A percentile compares a stretch with the other conserved stretches of the same genome.
These are phyloP conservation scores for Sebastes reedi DNA, from an alignment of 2,797 vertebrate species.

Conservation along the genomic window DNA sequence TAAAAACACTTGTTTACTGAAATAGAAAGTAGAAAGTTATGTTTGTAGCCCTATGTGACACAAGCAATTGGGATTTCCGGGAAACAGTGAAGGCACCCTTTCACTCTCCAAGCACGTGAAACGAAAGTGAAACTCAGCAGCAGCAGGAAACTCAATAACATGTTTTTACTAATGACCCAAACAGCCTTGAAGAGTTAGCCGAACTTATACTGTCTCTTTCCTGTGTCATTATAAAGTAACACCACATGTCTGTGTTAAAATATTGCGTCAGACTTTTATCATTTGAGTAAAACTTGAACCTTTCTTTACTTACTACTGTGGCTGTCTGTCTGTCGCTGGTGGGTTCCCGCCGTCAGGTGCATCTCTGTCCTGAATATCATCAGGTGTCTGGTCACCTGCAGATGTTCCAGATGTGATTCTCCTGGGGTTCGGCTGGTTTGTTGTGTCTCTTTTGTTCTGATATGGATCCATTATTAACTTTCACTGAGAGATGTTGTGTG, in stretches of 20 bases:
- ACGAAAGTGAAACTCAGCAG: slow-evolving; percentile 57
- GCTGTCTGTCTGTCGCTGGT: not conserved
- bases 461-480: slow-evolving; percentile 29
- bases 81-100: slow-evolving; percentile 27
- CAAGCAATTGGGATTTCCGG: not conserved
- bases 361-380: not conserved
- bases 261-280: not conserved
- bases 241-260: not conserved
- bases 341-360: not conserved
- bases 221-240: rapidly evolving
- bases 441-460: not conserved
- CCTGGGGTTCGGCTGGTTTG: not conserved
- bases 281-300: rapidly evolving
- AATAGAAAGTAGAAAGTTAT: too few relatives aligned
- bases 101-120: not conserved
- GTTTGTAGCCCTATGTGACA: not conserved
- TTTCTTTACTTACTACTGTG: slow-evolving; percentile 44
- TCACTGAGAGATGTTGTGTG: not conserved
- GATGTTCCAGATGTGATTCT: not conserved
- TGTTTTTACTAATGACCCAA: not conserved
- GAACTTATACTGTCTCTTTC: not conserved
- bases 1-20: not conserved
- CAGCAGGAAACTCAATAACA: not conserved
- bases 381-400: not conserved
- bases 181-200: too few relatives aligned